Conservation (phyloP, 2,797 vertebrate genomes). For the Synanceia verrucosa region DNA sequence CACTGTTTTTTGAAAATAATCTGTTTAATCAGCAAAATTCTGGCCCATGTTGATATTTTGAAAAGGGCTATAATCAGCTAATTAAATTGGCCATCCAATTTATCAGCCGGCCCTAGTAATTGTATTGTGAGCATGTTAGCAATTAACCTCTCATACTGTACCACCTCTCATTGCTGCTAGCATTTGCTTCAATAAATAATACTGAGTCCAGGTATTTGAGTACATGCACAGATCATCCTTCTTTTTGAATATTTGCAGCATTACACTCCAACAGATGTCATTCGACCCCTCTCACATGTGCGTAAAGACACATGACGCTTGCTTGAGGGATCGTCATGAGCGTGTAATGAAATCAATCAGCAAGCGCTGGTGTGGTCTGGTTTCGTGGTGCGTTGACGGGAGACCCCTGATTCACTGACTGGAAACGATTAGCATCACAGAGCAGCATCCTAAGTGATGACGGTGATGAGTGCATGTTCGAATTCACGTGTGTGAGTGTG, state of each 20-base stretch:
- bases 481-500: conserved; percentile 34
- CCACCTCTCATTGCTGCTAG: too few species aligned
- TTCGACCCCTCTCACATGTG: conserved; percentile 7
- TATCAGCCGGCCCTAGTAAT: too few species aligned
- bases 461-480: conserved; percentile 48
- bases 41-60: too few species aligned
- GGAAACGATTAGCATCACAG: conserved; percentile 73
- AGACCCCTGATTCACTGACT: conserved; percentile 64
- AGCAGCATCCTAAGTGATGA: conserved; percentile 63
- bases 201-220: background rate
- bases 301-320: conserved; percentile 16
- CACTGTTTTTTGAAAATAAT: too few species aligned
- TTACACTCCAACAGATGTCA: too few species aligned
- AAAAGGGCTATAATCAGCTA: too few species aligned
- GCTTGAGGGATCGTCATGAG: conserved; percentile 50
- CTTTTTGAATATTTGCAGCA: too few species aligned
- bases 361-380: conserved; percentile 64
- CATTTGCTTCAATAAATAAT: background rate
- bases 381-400: conserved; percentile 66
- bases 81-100: too few species aligned
- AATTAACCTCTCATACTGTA: too few species aligned
- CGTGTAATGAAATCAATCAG: conserved; percentile 76
- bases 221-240: background rate
- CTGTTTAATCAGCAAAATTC: too few species aligned
- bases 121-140: too few species aligned